Percentiles rank a stretch among this genome's conserved stretches.
These are phyloP conservation scores for Tympanuchus pallidicinctus DNA, from an alignment of 2,113 vertebrate genomes.

Conservation along the genomic window DNA sequence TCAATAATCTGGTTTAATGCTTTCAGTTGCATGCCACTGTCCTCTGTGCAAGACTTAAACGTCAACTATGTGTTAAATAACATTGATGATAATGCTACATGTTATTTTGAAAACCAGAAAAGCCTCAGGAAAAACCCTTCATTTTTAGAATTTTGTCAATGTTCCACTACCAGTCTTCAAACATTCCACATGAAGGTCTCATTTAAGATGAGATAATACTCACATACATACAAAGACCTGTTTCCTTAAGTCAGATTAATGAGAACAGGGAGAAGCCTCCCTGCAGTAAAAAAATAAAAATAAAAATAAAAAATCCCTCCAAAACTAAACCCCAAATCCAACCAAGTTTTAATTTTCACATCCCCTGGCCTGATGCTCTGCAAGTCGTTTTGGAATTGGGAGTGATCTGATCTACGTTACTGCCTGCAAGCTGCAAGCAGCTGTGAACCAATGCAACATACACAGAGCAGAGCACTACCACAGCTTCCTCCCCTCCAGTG, in stretches of 20 bases:
- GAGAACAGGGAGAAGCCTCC: neutral
- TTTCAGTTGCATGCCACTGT: neutral
- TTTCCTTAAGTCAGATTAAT: neutral
- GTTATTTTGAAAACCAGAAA: neutral
- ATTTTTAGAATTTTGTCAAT: neutral
- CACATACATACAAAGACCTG: neutral
- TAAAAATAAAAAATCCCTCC: neutral
- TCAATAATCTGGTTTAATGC: neutral
- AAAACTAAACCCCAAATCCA: neutral
- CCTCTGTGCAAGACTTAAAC: neutral
- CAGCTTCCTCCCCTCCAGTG: neutral
- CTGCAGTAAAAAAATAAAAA: neutral
- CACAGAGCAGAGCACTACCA: neutral
- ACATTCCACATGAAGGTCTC: neutral
- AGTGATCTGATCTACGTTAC: fast-evolving
- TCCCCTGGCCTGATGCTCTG: fast-evolving
- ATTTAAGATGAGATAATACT: neutral
- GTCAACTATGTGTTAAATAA: neutral
- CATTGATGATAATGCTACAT: neutral
- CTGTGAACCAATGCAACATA: no score
- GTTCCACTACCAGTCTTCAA: neutral
- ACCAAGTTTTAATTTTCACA: neutral
- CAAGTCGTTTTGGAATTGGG: neutral
- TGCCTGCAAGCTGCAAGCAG: neutral
- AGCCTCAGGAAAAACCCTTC: neutral